phyloP scores from a whole-genome alignment of 2,888 invertebrate species.

The Hyppa rectilinea region DNA sequence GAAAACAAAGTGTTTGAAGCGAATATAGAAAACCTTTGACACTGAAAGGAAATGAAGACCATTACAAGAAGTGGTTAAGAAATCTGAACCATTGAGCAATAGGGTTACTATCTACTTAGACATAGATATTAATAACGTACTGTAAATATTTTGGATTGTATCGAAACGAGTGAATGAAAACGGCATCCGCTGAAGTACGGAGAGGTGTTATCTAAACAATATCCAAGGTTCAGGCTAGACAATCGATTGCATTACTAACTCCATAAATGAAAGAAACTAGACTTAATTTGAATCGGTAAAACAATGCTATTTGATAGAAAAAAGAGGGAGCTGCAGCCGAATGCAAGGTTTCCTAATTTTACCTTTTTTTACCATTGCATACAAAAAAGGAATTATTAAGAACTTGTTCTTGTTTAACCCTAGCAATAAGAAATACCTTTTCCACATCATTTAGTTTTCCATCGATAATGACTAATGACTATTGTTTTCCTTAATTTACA shows the following conservation, averaged over 20 bases:
- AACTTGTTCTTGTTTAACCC: neutral
- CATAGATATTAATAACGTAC: constrained; percentile 12
- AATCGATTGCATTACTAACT: neutral
- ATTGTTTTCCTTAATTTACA: constrained; percentile 65
- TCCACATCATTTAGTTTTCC: constrained; percentile 1
- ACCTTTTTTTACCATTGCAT: neutral
- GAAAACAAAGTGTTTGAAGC: neutral
- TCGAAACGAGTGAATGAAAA: constrained; percentile 32
- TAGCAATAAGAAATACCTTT: neutral
- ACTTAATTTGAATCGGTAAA: neutral
- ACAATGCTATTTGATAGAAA: neutral
- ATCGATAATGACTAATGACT: constrained; percentile 30
- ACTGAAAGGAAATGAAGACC: constrained; percentile 30
- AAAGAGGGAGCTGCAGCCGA: neutral
- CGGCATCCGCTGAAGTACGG: constrained; percentile 7
- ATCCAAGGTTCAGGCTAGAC: constrained; percentile 8
- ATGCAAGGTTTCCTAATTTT: neutral
- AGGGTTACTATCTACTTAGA: constrained; percentile 25
- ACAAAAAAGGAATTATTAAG: neutral
- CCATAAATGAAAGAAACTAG: constrained; percentile 11
- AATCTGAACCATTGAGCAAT: constrained; percentile 32
- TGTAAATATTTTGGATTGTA: constrained; percentile 37
- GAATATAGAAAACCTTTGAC: constrained; percentile 40
- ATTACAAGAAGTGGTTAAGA: constrained; percentile 32
- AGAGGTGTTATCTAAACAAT: constrained; percentile 48